phyloP scores from a whole-genome alignment of 2,797 vertebrate species.

The Anguilla obscura region DNA sequence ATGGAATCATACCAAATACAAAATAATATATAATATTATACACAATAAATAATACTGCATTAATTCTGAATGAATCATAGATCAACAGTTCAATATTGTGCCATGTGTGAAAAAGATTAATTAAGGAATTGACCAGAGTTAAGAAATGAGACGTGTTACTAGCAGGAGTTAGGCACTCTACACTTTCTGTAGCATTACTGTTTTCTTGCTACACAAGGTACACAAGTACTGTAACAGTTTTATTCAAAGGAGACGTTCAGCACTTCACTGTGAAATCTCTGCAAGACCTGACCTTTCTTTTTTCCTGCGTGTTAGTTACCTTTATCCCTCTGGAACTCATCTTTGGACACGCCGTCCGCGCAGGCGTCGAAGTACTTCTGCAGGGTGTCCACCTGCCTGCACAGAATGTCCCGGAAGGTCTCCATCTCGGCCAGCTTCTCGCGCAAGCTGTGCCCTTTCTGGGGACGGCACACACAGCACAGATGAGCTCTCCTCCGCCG shows the following conservation, averaged over 20 bases:
- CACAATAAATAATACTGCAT: neutral
- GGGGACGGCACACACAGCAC: constrained; percentile 33
- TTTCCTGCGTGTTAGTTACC: constrained; percentile 65
- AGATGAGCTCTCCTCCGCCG: neutral
- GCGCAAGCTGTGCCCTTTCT: constrained; percentile 94
- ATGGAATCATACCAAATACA: neutral
- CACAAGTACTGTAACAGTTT: neutral
- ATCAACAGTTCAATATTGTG: neutral
- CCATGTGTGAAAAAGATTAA: neutral
- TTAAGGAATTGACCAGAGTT: neutral
- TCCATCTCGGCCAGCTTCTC: constrained; percentile 98
- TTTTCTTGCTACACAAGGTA: neutral
- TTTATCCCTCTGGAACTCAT: constrained; percentile 92
- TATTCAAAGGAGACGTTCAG: neutral
- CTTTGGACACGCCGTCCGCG: constrained; percentile 87
- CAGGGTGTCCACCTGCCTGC: constrained; percentile 95
- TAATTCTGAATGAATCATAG: neutral
- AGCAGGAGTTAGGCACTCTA: neutral
- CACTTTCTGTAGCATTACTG: neutral
- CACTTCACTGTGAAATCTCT: neutral
- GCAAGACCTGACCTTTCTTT: neutral
- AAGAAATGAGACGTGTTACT: neutral
- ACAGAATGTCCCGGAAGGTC: constrained; percentile 95
- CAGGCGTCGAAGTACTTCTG: constrained; percentile 96
- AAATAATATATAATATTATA: too few species aligned